Evolutionary conservation across 2,797 vertebrate species (phyloP).

Genomic region (Peromyscus melanophrys): DNA sequence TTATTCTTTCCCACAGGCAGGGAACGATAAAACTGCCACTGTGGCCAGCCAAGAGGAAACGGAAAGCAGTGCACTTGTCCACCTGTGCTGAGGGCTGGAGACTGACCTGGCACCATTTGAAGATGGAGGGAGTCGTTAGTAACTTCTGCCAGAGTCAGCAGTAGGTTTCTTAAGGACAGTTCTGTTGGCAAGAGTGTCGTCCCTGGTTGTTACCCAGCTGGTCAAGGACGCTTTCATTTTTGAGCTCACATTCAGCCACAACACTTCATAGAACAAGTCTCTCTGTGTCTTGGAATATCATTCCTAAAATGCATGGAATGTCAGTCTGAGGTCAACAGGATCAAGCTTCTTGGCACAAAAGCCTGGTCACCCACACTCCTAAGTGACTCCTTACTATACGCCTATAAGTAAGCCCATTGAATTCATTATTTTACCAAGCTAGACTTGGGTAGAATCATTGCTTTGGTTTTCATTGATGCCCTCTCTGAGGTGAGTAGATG

Average conservation of each 20-base stretch:
- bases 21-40: too few relatives aligned
- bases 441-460: background rate
- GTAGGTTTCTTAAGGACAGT: conserved; percentile 56
- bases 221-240: conserved; percentile 55
- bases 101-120: background rate
- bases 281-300: conserved; percentile 29
- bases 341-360: conserved; percentile 11
- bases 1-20: background rate
- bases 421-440: background rate
- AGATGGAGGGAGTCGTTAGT: conserved; percentile 51
- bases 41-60: background rate
- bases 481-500: background rate
- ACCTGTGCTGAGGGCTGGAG: background rate
- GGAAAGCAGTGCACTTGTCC: background rate
- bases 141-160: conserved; percentile 49
- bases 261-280: conserved; percentile 17
- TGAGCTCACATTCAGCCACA: background rate
- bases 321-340: background rate
- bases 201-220: conserved; percentile 35
- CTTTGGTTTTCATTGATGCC: background rate
- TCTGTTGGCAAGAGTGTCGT: conserved; percentile 22
- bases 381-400: too few relatives aligned
- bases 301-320: background rate
- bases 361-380: background rate
- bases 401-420: background rate